These are phyloP conservation scores for Drosophila punjabiensis DNA, from an alignment of 1,140 invertebrate species.

Conservation along the genomic window DNA sequence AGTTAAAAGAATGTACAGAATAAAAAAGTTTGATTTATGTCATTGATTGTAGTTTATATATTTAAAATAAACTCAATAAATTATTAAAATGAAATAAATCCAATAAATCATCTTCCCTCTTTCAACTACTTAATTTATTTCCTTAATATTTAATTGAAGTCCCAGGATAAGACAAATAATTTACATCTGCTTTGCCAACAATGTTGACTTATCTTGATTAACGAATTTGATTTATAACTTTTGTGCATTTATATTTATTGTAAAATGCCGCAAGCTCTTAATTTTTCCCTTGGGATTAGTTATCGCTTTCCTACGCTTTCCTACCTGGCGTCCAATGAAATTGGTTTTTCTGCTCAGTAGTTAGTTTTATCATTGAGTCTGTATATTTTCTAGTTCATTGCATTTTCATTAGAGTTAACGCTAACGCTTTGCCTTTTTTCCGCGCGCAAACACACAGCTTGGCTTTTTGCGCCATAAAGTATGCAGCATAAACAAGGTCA, in stretches of 20 bases:
- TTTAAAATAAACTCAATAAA: not conserved
- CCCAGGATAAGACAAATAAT: not conserved
- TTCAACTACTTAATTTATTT: too few species aligned
- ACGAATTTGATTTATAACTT: constrained; percentile 7
- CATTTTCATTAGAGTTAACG: constrained; percentile 67
- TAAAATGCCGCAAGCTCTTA: constrained; percentile 5
- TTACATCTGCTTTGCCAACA: not conserved
- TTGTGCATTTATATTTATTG: constrained; percentile 1
- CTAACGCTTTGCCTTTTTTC: constrained; percentile 26
- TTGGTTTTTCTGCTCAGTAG: constrained; percentile 55
- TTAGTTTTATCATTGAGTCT: constrained; percentile 65
- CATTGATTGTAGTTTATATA: not conserved
- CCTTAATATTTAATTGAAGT: not conserved
- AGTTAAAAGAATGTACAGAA: fast-evolving
- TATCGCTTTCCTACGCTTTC: constrained; percentile 3
- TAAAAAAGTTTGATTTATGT: not conserved
- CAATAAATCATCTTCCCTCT: not conserved
- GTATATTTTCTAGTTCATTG: constrained; percentile 63
- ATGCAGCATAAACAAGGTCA: constrained; percentile 70
- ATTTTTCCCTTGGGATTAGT: not conserved
- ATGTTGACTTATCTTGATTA: constrained; percentile 1
- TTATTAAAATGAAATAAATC: not conserved
- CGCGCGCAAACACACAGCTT: constrained; percentile 9
- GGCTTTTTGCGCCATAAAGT: constrained; percentile 56
- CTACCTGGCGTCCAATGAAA: constrained; percentile 28